Conservation (phyloP, 1,140 invertebrate genomes). For the Trichonephila inaurata region DNA sequence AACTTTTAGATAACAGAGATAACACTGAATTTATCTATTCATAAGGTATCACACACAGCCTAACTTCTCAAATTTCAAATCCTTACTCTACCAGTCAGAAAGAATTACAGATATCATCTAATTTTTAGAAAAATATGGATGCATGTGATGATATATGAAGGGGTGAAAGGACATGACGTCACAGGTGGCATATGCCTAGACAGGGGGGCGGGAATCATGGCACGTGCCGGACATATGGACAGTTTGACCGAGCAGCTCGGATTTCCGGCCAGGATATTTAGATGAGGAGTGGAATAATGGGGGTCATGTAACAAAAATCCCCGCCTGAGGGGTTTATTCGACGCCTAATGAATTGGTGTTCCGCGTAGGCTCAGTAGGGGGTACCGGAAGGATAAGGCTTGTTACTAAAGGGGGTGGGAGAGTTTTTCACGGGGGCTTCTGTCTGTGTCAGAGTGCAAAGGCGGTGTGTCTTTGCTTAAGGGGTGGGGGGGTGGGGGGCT, state of each 20-base stretch:
- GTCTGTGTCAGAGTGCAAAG: background rate
- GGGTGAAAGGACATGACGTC: background rate
- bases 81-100: too few species aligned
- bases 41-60: too few species aligned
- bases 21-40: too few species aligned
- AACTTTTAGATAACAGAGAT: too few species aligned
- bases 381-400: slow-evolving; percentile 24
- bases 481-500: background rate
- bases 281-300: slow-evolving; percentile 13
- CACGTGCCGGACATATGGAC: slow-evolving; percentile 74
- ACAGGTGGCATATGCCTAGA: slow-evolving; percentile 39
- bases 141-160: background rate
- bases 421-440: background rate
- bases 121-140: background rate
- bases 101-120: too few species aligned
- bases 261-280: slow-evolving; percentile 66
- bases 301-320: slow-evolving; percentile 51
- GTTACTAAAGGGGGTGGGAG: slow-evolving; percentile 28
- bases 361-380: background rate
- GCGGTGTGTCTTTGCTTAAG: background rate
- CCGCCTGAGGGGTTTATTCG: background rate
- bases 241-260: slow-evolving; percentile 64
- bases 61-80: too few species aligned
- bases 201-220: background rate
- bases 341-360: slow-evolving; percentile 66